A percentile compares a stretch with the other conserved stretches of the same genome.
phyloP scores from a whole-genome alignment of 2,797 vertebrate genomes.

The Cuniculus paca region DNA sequence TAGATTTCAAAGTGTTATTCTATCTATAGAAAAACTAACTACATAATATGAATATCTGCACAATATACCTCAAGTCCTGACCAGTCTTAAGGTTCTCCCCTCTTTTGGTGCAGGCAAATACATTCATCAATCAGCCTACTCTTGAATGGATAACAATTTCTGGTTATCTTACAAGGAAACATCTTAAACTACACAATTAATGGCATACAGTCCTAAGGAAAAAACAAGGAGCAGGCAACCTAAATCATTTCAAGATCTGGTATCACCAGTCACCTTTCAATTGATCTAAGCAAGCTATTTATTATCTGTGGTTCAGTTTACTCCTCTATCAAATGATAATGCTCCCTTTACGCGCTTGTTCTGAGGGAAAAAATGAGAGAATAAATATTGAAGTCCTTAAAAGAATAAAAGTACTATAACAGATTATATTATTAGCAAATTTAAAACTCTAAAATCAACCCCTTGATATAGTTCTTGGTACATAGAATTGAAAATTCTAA shows the following conservation, averaged over 20 bases:
- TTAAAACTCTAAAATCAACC: conserved; percentile 18
- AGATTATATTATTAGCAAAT: conserved; percentile 41
- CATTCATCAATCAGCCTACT: background rate
- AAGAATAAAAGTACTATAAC: conserved; percentile 9
- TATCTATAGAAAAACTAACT: conserved; percentile 49
- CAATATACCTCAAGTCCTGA: background rate
- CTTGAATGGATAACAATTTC: background rate
- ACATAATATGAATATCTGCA: background rate
- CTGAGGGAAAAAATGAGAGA: conserved; percentile 12
- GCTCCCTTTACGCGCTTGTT: conserved; percentile 6
- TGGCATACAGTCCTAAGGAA: background rate
- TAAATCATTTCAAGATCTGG: background rate
- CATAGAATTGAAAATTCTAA: conserved; percentile 21
- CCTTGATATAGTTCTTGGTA: conserved; percentile 1
- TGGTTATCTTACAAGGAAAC: background rate
- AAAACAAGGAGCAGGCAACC: background rate
- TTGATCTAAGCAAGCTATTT: background rate
- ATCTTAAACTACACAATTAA: background rate
- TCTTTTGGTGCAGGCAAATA: background rate
- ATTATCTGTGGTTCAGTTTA: background rate
- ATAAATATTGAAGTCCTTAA: background rate
- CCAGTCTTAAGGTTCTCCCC: background rate
- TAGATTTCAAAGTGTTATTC: conserved; percentile 60
- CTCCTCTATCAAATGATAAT: conserved; percentile 35
- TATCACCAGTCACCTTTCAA: background rate